Conservation (phyloP, 2,888 invertebrate genomes). For the Harpagoxenus sublaevis region DNA sequence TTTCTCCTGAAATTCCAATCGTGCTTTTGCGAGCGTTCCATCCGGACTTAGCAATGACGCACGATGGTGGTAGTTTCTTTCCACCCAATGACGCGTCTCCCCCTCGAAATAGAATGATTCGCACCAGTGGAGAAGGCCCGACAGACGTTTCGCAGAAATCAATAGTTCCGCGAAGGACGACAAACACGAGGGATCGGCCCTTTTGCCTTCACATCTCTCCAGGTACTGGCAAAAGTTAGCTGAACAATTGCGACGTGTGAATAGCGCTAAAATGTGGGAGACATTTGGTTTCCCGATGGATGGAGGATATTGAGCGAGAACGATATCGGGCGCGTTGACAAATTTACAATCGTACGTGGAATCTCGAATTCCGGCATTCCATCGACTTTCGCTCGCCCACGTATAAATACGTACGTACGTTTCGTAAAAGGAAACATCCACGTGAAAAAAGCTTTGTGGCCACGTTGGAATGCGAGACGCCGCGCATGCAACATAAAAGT, state of each 20-base stretch:
- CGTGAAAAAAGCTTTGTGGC: constrained; percentile 46
- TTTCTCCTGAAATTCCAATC: constrained; percentile 67
- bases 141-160: constrained; percentile 74
- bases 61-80: constrained; percentile 65
- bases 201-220: constrained; percentile 52
- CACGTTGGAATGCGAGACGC: constrained; percentile 38
- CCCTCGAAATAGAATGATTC: constrained; percentile 74
- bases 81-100: constrained; percentile 59
- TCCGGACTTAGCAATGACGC: constrained; percentile 42
- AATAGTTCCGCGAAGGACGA: constrained; percentile 79
- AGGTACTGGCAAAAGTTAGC: constrained; percentile 57
- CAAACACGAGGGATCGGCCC: constrained; percentile 57
- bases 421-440: constrained; percentile 43
- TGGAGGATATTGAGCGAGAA: constrained; percentile 26
- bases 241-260: constrained; percentile 62
- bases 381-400: constrained; percentile 46
- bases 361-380: constrained; percentile 40
- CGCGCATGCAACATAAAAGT: constrained; percentile 33
- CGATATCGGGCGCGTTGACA: constrained; percentile 37
- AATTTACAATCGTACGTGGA: constrained; percentile 51
- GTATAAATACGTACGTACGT: constrained; percentile 8
- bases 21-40: constrained; percentile 41
- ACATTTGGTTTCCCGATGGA: constrained; percentile 32
- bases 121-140: constrained; percentile 71
- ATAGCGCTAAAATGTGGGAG: constrained; percentile 48